Evolutionary conservation across 2,888 invertebrate species (phyloP), one percentile per base, ranked within the genome.

Genomic region (Blastobasis adustella): DNA sequence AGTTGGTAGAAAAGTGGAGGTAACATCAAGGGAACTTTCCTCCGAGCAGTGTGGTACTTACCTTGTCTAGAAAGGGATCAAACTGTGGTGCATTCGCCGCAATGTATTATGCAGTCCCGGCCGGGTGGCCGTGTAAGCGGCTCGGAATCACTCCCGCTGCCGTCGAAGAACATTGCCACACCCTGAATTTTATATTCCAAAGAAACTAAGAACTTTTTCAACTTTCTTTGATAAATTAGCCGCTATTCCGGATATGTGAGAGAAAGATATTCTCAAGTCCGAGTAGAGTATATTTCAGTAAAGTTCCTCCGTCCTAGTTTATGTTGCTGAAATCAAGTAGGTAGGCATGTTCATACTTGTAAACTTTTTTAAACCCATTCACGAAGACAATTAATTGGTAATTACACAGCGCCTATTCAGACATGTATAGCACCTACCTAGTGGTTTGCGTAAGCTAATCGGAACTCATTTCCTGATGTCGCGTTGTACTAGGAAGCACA

Each of bases 51-150:
- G 71, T 81, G 73, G 79, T 83, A 82, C 86, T 85, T 87, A 82
- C 83, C 79, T 81, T 82, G 85, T 86, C 85, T 84, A 79, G 83
- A 77, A 79, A 81, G 77, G 84, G 86, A 87, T 87, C 85, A 85
- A 84, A 84, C 81, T 86, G 85, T 65, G 81, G 83, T 83, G 84
- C 88, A 87, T 84, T 85, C 85, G 69, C 78, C 71, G 79, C 80
- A 76, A 87, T 88, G 84, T 86, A 85, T 88, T 87, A 88, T 88
- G 88, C 88, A 88, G 85, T 79, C 74, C 63, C 72, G 63, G 68
- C 67, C 76, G 76, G 70, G 71, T 73, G 76, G 71, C 72, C 67
- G 70, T 78, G 77, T 83, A 82, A 83, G 83, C 84, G 79, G 79
- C 83, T 82, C 79, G 72, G 72, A 82, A 80, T 80, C 83, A 79